These are phyloP conservation scores for Standfussiana lucernea DNA, from an alignment of 2,888 invertebrate genomes.

Conservation along the genomic window DNA sequence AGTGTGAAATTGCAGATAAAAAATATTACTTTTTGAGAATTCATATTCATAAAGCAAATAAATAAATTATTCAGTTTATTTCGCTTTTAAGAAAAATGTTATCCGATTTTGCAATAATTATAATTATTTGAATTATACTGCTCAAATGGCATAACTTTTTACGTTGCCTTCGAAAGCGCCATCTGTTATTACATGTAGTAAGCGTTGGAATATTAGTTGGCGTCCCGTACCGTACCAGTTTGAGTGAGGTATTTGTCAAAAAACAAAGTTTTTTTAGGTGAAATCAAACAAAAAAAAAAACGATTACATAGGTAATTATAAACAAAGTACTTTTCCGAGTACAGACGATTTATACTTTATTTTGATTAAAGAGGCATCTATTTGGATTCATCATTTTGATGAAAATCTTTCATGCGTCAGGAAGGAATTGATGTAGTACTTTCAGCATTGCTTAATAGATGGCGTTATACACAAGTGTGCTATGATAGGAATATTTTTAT, in stretches of 20 bases:
- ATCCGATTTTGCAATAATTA: no score
- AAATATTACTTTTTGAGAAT: background rate
- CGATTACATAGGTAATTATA: background rate
- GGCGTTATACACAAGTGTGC: background rate
- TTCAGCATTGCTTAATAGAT: slow-evolving; percentile 18
- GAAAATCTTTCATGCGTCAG: background rate
- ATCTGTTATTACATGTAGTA: slow-evolving; percentile 27
- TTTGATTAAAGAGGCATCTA: slow-evolving; percentile 33
- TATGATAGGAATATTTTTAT: background rate
- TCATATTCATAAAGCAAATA: no score
- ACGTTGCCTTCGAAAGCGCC: slow-evolving; percentile 4
- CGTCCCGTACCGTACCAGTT: background rate
- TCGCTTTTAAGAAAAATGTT: background rate
- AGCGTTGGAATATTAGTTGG: background rate
- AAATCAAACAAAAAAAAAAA: background rate
- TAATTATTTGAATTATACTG: background rate
- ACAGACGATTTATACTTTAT: no score
- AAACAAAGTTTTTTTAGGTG: background rate
- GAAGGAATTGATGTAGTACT: background rate
- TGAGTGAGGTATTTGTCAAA: background rate
- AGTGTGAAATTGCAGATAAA: slow-evolving; percentile 26
- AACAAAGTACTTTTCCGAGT: fast-evolving
- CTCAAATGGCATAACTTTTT: background rate
- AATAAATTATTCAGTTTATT: no score
- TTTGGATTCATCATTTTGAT: background rate